phyloP scores from a whole-genome alignment of 2,797 vertebrate genomes.

The Rhyacichthys aspro region DNA sequence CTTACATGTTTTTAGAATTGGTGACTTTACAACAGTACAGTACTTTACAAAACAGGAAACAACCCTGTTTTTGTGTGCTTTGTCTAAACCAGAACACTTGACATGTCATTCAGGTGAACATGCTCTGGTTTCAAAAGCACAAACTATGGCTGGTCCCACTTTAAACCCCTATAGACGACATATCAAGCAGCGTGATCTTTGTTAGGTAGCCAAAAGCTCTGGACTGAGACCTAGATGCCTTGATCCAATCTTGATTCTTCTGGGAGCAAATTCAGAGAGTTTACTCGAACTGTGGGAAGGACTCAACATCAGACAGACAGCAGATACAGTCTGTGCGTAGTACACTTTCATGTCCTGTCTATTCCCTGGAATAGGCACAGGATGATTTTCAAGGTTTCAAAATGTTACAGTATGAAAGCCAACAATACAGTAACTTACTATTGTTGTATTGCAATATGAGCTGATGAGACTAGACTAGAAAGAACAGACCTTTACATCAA shows the following conservation, averaged over 20 bases:
- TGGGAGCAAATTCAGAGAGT: constrained; percentile 48
- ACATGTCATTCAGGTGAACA: neutral
- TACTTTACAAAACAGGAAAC: neutral
- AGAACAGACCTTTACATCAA: too few species aligned
- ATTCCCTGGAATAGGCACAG: neutral
- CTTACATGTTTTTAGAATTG: too few species aligned
- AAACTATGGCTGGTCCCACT: too few species aligned
- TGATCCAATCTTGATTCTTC: constrained; percentile 55
- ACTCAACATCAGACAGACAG: constrained; percentile 16
- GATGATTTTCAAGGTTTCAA: neutral
- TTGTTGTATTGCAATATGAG: neutral
- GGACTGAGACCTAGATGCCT: constrained; percentile 36
- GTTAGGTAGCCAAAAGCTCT: constrained; percentile 31
- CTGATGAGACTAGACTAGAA: too few species aligned
- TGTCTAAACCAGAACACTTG: neutral
- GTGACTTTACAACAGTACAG: too few species aligned
- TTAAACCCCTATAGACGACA: neutral
- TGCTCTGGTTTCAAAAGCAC: too few species aligned
- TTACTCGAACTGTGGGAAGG: constrained; percentile 33
- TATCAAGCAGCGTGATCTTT: constrained; percentile 24
- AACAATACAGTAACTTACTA: neutral
- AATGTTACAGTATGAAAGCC: too few species aligned
- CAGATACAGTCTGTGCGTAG: constrained; percentile 2
- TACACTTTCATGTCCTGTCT: neutral
- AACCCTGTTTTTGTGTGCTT: neutral